phyloP scores from a whole-genome alignment of 2,888 invertebrate genomes.

The Stenoptilia bipunctidactyla region DNA sequence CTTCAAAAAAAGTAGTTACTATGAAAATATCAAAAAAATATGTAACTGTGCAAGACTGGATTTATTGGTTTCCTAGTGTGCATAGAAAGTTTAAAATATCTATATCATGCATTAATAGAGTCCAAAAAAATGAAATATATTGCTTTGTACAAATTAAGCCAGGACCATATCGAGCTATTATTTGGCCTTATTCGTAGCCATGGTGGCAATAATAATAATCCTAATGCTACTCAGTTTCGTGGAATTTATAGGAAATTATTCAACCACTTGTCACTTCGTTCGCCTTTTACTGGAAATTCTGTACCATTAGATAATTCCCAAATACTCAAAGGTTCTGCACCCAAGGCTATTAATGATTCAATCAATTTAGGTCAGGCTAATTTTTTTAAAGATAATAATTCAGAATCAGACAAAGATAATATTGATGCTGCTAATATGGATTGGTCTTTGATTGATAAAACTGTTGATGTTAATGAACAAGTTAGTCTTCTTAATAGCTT shows the following conservation, averaged over 20 bases:
- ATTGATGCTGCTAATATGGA: no score
- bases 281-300: neutral
- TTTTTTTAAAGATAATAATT: no score
- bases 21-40: slow-evolving; percentile 1
- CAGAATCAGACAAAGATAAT: no score
- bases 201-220: slow-evolving; percentile 12
- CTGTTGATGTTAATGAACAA: no score
- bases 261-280: neutral
- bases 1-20: slow-evolving; percentile 3
- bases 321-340: no score
- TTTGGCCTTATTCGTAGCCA: slow-evolving; percentile 11
- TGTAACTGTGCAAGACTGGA: neutral
- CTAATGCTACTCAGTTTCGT: slow-evolving; percentile 6
- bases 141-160: slow-evolving; percentile 13
- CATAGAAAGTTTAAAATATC: neutral
- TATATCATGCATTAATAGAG: neutral
- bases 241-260: slow-evolving; percentile 4
- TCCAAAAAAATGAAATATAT: slow-evolving; percentile 7
- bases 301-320: neutral
- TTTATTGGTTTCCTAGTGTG: slow-evolving; percentile 2
- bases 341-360: no score
- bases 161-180: slow-evolving; percentile 13
- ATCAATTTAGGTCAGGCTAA: no score
- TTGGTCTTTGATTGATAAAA: no score
- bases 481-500: no score